Base-by-base conservation (phyloP, 2,888 invertebrate genomes). In the Chaitophorus viminalis region DNA sequence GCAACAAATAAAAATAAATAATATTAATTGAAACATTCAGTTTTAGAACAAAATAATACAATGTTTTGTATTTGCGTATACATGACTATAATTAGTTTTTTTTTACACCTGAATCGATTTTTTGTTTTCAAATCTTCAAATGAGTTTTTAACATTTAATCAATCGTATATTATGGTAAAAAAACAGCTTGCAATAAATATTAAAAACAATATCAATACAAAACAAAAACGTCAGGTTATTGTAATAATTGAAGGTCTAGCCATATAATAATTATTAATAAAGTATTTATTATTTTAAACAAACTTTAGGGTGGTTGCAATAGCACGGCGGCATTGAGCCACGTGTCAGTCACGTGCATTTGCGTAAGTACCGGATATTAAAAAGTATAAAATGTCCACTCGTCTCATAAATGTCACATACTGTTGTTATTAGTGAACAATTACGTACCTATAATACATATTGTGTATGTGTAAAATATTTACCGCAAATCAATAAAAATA, bases 311-410 rank as follows among this genome's bases (percentile, higher is more conserved):
- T 74, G 18, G 74, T 52, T 31, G 33, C 79, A 39, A 60, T 36
- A 79, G 52, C 29, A 36, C 39, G 21, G 39, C 39, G 36, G 33
- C 74, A 72, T 74, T 74, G 25, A 46, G 86, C 68, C 86, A 87
- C 86, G 86, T 87, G 86, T 60, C 74, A 60, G 86, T 60, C 86
- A 87, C 86, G 86, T 87, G 86, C 79, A 79, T 79, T 87, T 72
- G 36, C 79, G 39, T 86, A 72, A 86, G 86, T 87, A 87, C 86
- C 86, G 86, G 86, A 87, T 87, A 87, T 87, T 87, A 87, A 78
- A 86, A 83, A 87, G 39, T 81, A 87, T 74, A 74, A 86, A 87
- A 87, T 87, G 74, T 60, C 86, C 74, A 79, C 74, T 87, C 52
- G 72, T 87, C 79, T 60, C 86, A 87, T 79, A 79, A 79, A 87